Evolutionary conservation across 1,140 invertebrate genomes (phyloP).

Genomic region (Procambarus virginalis): DNA sequence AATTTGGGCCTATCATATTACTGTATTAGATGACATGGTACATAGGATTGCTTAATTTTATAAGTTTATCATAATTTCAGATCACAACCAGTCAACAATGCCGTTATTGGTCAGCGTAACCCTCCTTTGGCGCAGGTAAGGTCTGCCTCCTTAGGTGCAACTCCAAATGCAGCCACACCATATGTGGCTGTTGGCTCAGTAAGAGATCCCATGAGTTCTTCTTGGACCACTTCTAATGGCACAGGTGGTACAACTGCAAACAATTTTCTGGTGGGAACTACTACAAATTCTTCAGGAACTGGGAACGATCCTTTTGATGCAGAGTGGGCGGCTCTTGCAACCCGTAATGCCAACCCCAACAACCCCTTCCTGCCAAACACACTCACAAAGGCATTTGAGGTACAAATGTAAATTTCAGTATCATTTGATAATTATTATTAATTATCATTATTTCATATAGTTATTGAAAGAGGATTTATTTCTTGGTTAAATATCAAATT

Average conservation of each 20-base stretch:
- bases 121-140: constrained; percentile 49
- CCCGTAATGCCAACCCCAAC: constrained; percentile 71
- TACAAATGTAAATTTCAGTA: constrained; percentile 76
- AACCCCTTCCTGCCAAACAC: constrained; percentile 76
- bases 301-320: constrained; percentile 87
- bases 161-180: constrained; percentile 21
- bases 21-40: too few species aligned
- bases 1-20: not conserved
- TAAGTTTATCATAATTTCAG: not conserved
- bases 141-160: constrained; percentile 44
- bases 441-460: not conserved
- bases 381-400: constrained; percentile 78
- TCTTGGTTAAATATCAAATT: not conserved
- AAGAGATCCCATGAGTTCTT: constrained; percentile 35
- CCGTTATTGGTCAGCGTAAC: constrained; percentile 6
- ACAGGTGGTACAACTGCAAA: constrained; percentile 21
- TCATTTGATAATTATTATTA: not conserved
- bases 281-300: not conserved
- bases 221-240: constrained; percentile 53
- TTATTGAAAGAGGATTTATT: not conserved
- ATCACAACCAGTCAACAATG: constrained; percentile 18
- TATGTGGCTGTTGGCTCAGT: constrained; percentile 5
- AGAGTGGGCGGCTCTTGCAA: constrained; percentile 84
- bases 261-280: constrained; percentile 6
- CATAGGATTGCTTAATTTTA: too few species aligned